Base-by-base conservation (phyloP, 2,888 invertebrate species). In the Drosophila merina region DNA sequence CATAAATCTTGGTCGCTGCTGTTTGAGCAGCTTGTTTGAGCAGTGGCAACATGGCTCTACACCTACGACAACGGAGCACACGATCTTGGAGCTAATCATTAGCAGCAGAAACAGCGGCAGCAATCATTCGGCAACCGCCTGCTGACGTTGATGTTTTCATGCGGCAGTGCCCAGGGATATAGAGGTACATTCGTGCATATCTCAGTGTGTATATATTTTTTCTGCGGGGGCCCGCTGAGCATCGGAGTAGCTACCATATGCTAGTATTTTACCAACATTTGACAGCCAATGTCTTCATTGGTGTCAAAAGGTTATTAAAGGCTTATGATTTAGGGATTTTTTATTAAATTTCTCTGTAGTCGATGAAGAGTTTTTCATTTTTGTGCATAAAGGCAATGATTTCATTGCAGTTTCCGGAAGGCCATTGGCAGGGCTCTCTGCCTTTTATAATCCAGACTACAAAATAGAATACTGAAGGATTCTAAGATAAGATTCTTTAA, bases 1-100 rank as follows among this genome's bases (percentile, higher is more conserved):
- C 85, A 84, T 84, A 84, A 81, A 84, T 80, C 75, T 84, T 75
- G 30, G 49, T 44, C 51, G 33, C 14, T 30, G 54, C 44, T 36
- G 55, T 45, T 45, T 36, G 36, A 36, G 31, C 36, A 30, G 64
- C 56, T 52, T 69, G 56, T 74, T 74, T 52, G 45, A 20, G 58
- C 54, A 54, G 69, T 40, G 58, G 75, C 72, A 56, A 78, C 72
- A 69, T 62, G 76, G 62, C 66, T 57, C 49, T 70, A 77, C 75
- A 66, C 77, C 75, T 68, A 75, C 70, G 42, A 59, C 72, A 57
- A 79, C 68, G 75, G n/a, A 5, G 67, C 44, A 56, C 58, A 45
- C 57, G 54, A 56, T 70, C 67, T 73, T 73, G 68, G 50, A 70
- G 78, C 75, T 70, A 73, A 79, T 79, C 77, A 79, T 76, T 72